These are phyloP conservation scores for Morpho deidamia DNA, from an alignment of 2,888 invertebrate species.

Conservation along the genomic window DNA sequence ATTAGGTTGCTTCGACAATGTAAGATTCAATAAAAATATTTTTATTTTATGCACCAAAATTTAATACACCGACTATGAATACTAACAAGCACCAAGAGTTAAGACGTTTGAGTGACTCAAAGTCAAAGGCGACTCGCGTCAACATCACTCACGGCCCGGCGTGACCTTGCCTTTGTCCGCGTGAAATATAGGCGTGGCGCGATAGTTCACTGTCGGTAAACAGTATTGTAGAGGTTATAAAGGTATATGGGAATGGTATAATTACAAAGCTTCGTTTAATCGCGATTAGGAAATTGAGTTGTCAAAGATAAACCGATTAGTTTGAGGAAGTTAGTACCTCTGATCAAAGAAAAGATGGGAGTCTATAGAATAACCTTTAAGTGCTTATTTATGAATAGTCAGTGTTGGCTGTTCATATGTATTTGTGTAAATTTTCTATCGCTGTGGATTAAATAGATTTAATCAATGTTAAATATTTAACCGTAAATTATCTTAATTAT, in stretches of 20 bases:
- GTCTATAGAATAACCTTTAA: too few species aligned
- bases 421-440: too few species aligned
- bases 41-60: not conserved
- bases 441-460: too few species aligned
- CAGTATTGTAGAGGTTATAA: slow-evolving; percentile 18
- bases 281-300: slow-evolving; percentile 2
- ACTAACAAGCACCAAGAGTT: slow-evolving; percentile 40
- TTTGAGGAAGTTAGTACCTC: not conserved
- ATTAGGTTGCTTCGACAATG: too few species aligned
- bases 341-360: too few species aligned
- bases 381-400: too few species aligned
- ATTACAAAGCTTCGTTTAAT: not conserved
- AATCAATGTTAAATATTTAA: too few species aligned
- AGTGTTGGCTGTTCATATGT: too few species aligned
- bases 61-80: slow-evolving; percentile 43
- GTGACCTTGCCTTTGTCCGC: slow-evolving; percentile 56
- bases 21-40: not conserved
- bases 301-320: not conserved
- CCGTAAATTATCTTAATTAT: too few species aligned
- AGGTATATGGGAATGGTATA: slow-evolving; percentile 15
- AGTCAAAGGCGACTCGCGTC: slow-evolving; percentile 71
- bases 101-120: slow-evolving; percentile 58
- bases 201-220: slow-evolving; percentile 30
- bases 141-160: slow-evolving; percentile 61
- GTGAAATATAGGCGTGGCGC: slow-evolving; percentile 35